phyloP scores from a whole-genome alignment of 2,113 vertebrate genomes.

The Sorex fumeus region DNA sequence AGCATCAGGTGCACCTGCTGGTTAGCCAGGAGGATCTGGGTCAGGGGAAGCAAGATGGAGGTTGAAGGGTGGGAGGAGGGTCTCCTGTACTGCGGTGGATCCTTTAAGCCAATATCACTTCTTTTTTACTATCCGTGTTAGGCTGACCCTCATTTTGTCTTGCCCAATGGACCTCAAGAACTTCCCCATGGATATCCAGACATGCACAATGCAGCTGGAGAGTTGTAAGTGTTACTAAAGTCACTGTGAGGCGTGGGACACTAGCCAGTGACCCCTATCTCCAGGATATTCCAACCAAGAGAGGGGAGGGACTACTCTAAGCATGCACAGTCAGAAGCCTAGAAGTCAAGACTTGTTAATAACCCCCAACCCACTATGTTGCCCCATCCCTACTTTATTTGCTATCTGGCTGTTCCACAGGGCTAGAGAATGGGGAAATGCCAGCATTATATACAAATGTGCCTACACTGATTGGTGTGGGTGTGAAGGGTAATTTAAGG shows the following conservation, averaged over 20 bases:
- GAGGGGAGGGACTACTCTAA: constrained; percentile 13
- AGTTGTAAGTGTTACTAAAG: constrained; percentile 93
- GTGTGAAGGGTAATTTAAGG: not conserved
- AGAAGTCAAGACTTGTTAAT: not conserved
- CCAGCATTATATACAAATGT: not conserved
- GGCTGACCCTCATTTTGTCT: constrained; percentile 95
- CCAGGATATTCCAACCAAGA: not conserved
- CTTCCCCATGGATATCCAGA: constrained; percentile 98
- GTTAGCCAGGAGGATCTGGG: not conserved
- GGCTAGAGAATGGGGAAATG: not conserved
- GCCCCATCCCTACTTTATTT: not conserved
- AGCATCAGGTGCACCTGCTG: constrained; percentile 92
- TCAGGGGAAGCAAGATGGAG: too few relatives aligned
- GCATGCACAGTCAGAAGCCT: not conserved
- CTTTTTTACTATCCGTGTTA: constrained; percentile 86
- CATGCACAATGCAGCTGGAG: constrained; percentile 97
- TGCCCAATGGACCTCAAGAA: constrained; percentile 99
- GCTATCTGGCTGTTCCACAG: not conserved
- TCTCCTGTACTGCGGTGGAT: not conserved
- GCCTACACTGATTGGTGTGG: not conserved
- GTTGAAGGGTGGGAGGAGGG: not conserved
- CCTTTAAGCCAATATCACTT: not conserved
- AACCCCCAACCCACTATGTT: not conserved
- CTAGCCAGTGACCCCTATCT: constrained; percentile 7
- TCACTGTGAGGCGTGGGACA: not conserved